Base-by-base conservation (phyloP, 1,140 invertebrate species). In the Holcopasites calliopsidis region DNA sequence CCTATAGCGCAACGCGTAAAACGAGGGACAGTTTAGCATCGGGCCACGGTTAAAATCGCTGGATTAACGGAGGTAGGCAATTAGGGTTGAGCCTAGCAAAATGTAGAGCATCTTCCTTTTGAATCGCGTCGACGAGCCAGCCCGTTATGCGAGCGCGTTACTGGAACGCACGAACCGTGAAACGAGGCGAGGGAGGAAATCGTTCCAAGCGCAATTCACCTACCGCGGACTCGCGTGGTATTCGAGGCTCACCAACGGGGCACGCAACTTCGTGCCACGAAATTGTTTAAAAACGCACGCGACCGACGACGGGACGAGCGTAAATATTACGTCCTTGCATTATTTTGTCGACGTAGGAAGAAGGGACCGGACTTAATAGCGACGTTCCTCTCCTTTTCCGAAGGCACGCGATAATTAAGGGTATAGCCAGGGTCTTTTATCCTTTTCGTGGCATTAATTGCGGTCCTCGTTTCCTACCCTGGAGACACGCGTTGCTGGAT, bases 401-500 rank as follows among this genome's bases (percentile, higher is more conserved):
- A 55, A n/a, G 47, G 40, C 49, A 74, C 55, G 40, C 49, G 58
- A 50, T 62, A 83, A 83, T 83, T 81, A 78, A 69, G 44, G 10
- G 44, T 40, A 52, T 69, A 61, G 70, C n/a, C 33, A n/a, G 8
- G n/a, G 33, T 38, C 72, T 60, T 84, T 49, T 70, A 38, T 61
- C 68, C 49, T 80, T 79, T 83, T 70, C 73, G 74, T 73, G 23
- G 64, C 52, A 42, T 76, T 82, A 82, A 84, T 87, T 88, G 78
- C 70, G 21, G 61, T 55, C 38, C 72, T 83, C 76, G 80, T 81
- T 82, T 79, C 62, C 75, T 82, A 82, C 44, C 50, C 70, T 83
- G 84, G 80, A 87, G 83, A 87, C 74, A 87, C 85, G 85, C 84
- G 73, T 86, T 83, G 80, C 49, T 88, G 86, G 76, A 81, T 88